Evolutionary conservation across 2,797 vertebrate genomes (phyloP).

Genomic region (Chrysolophus pictus): DNA sequence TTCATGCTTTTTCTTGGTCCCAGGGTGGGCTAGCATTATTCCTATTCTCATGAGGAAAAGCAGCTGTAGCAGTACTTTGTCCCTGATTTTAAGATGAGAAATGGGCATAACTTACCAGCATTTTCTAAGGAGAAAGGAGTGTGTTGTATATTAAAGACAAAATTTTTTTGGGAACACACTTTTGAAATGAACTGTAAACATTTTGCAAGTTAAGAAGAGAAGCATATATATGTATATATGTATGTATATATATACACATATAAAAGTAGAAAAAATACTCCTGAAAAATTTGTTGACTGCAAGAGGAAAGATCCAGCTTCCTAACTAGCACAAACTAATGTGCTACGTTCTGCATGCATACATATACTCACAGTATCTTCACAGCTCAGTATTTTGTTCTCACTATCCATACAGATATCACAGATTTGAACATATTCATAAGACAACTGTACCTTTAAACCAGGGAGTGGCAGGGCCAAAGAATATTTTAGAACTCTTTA

Average conservation of each 20-base stretch:
- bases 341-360: neutral
- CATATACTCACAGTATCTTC: neutral
- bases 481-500: neutral
- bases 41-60: neutral
- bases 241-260: too few relatives aligned
- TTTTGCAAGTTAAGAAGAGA: neutral
- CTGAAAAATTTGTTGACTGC: neutral
- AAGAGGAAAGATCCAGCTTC: neutral
- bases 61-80: neutral
- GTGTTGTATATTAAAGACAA: neutral
- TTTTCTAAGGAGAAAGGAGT: constrained; percentile 27
- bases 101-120: neutral
- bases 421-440: neutral
- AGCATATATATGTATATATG: too few relatives aligned
- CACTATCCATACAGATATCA: neutral
- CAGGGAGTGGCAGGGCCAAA: neutral
- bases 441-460: neutral
- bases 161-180: neutral
- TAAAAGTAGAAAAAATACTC: neutral
- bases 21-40: constrained; percentile 1
- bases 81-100: constrained; percentile 15
- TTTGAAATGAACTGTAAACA: neutral
- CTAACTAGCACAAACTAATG: neutral
- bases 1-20: constrained; percentile 30
- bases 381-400: neutral